Conservation (phyloP, 2,888 invertebrate genomes). For the Exocentrus adspersus region DNA sequence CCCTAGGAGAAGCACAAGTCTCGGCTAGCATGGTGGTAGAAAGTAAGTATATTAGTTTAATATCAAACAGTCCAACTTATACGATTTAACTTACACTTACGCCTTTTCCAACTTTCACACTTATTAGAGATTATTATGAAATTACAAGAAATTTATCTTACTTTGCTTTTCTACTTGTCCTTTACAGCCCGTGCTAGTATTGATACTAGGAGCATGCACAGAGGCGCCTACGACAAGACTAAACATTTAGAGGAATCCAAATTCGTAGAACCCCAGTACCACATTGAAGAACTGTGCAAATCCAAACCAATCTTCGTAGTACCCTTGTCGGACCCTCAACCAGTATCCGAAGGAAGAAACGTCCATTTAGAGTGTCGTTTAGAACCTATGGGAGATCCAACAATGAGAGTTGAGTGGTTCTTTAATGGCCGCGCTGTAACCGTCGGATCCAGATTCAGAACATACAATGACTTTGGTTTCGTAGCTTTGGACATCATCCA, state of each 20-base stretch:
- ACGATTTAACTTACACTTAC: no score
- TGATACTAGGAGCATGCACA: slow-evolving; percentile 91
- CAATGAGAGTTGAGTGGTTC: slow-evolving; percentile 96
- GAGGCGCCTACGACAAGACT: slow-evolving; percentile 86
- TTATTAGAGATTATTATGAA: no score
- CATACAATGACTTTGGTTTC: slow-evolving; percentile 97
- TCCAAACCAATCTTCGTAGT: slow-evolving; percentile 95
- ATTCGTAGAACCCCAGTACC: slow-evolving; percentile 87
- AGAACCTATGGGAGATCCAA: slow-evolving; percentile 96
- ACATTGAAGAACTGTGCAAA: slow-evolving; percentile 92
- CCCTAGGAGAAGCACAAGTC: slow-evolving; percentile 87
- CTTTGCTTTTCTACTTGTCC: no score
- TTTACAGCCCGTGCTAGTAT: slow-evolving; percentile 84
- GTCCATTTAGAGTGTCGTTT: slow-evolving; percentile 91
- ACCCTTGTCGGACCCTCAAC: slow-evolving; percentile 86
- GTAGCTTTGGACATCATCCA: slow-evolving; percentile 96
- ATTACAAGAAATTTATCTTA: no score
- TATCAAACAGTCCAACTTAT: no score
- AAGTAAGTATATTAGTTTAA: slow-evolving; percentile 75
- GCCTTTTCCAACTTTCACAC: no score
- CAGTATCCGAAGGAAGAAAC: slow-evolving; percentile 87
- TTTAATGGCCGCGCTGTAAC: slow-evolving; percentile 91
- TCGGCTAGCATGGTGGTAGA: slow-evolving; percentile 88
- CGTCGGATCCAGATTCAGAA: slow-evolving; percentile 91
- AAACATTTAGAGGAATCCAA: slow-evolving; percentile 85